Evolutionary conservation across 2,797 vertebrate genomes (phyloP).

Genomic region (Mastacembelus armatus): DNA sequence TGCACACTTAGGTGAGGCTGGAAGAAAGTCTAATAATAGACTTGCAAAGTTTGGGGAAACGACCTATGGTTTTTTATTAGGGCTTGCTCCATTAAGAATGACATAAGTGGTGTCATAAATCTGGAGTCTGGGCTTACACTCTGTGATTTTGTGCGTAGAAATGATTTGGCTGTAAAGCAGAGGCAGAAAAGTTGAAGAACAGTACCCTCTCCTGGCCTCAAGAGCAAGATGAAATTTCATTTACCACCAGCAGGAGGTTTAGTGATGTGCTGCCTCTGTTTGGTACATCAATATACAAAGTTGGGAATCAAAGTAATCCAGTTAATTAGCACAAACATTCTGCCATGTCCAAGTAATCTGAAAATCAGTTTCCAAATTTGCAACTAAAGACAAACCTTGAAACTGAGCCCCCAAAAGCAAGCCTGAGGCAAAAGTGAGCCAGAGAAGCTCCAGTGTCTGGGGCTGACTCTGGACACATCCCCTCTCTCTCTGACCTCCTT

Average conservation of each 20-base stretch:
- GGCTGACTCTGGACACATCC: not conserved
- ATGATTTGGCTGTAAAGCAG: slow-evolving; percentile 10
- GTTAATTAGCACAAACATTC: slow-evolving; percentile 5
- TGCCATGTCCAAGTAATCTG: accelerated
- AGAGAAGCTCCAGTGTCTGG: not conserved
- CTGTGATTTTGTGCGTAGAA: not conserved
- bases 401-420: slow-evolving; percentile 19
- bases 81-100: not conserved
- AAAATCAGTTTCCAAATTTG: too few relatives aligned
- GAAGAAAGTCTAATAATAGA: slow-evolving; percentile 1
- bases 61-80: slow-evolving; percentile 15
- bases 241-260: slow-evolving; percentile 12
- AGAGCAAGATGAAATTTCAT: slow-evolving; percentile 31
- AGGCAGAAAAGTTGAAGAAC: slow-evolving; percentile 64
- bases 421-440: slow-evolving; percentile 19
- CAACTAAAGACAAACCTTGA: too few relatives aligned
- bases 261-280: not conserved
- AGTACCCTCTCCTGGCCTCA: slow-evolving; percentile 75
- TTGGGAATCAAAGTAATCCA: not conserved
- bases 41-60: not conserved
- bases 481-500: slow-evolving; percentile 36
- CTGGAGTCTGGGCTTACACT: slow-evolving; percentile 6
- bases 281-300: not conserved
- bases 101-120: slow-evolving; percentile 29
- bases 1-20: too few relatives aligned